Base-by-base conservation (phyloP, 2,113 vertebrate species). In the Ursus arctos region DNA sequence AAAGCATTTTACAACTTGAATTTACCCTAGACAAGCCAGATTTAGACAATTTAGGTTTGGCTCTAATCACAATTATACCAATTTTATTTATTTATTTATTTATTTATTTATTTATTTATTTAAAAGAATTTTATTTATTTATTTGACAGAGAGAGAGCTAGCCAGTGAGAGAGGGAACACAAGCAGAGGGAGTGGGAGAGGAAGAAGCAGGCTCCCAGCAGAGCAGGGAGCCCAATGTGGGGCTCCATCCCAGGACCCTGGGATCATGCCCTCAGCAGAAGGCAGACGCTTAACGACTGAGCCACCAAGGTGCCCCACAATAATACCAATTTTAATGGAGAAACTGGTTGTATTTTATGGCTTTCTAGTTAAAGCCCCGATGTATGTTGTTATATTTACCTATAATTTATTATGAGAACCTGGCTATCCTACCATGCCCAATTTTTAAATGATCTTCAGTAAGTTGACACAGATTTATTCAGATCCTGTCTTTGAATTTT, bases 401-500 rank as follows among this genome's bases (percentile, higher is more conserved):
- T 47, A 55, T 36, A 59, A 51, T 0, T 88, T 91, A 85, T 22
- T 57, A 6, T 71, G 15, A 80, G 7, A 69, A 65, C 67, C 21
- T 92, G 11, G 43, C 57, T 94, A 11, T 80, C 22, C 31, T 83
- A 12, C 2, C 4, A 88, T n/a, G 11, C 6, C 63, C 55, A 88
- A 12, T 33, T 81, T 96, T 85, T 93, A 88, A 63, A 85, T 51
- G 36, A 95, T 71, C 8, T 74, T 6, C 82, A 76, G 31, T 65
- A 89, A 87, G 1, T 33, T 92, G n/a, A 88, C 4, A 93, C 59
- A 91, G 77, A 91, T 92, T 91, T 79, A 74, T 92, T 88, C 87
- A 88, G 31, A 97, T n/a, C 9, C n/a, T 49, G 16, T 61, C 51
- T 96, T 88, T 95, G 40, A 84, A 91, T 82, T 93, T 91, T 94